Evolutionary conservation across 37 sponge, comb jelly and placozoan species (phyloP).

Genomic region (Hexactinellida sp.): DNA sequence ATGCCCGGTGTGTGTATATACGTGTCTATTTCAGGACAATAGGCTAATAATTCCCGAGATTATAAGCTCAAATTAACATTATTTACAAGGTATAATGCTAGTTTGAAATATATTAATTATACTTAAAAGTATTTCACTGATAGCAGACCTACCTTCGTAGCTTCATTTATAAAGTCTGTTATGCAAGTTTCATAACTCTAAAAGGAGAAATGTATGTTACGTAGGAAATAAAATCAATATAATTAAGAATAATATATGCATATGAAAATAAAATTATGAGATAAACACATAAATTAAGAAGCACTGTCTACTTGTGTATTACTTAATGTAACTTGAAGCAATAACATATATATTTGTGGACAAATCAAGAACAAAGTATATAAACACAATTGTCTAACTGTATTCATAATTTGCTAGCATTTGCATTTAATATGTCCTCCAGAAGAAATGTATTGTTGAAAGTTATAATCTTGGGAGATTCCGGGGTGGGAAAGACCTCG

Average conservation of each 20-base stretch:
- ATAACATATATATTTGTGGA: background rate
- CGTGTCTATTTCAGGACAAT: no score
- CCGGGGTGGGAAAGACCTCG: conserved; percentile 49
- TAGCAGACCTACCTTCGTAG: background rate
- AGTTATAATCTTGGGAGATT: conserved; percentile 12
- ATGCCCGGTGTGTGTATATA: no score
- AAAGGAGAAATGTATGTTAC: background rate
- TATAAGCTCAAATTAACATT: no score
- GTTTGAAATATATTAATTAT: no score
- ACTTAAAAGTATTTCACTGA: no score
- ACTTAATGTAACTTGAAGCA: no score
- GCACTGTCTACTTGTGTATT: no score
- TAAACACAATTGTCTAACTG: no score
- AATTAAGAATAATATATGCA: background rate
- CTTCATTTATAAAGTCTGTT: background rate
- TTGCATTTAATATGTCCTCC: background rate
- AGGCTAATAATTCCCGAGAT: no score
- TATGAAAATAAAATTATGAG: no score
- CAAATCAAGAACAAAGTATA: background rate
- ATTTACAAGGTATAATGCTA: no score
- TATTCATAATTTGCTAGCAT: background rate
- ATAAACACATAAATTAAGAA: no score
- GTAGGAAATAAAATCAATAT: background rate
- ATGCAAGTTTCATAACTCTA: background rate
- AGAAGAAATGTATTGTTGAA: background rate